Evolutionary conservation across 2,113 vertebrate genomes (phyloP).

Genomic region (Xiphorhynchus elegans): DNA sequence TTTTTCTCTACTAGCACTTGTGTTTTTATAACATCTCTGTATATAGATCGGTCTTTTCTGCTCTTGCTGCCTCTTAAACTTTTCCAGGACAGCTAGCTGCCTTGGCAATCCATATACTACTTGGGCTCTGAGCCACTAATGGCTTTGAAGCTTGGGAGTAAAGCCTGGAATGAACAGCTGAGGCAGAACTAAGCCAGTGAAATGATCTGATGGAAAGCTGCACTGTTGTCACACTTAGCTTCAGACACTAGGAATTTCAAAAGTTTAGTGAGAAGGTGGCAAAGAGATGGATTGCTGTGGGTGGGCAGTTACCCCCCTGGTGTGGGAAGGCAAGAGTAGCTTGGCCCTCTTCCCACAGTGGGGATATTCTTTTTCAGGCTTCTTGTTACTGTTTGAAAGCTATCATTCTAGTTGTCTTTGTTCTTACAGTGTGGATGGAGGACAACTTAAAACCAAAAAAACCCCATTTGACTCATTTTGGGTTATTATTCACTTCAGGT

Average conservation of each 20-base stretch:
- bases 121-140: conserved; percentile 34
- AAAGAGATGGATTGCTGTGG: not conserved
- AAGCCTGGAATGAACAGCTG: conserved; percentile 51
- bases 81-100: conserved; percentile 13
- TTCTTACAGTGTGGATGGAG: not conserved
- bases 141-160: conserved; percentile 42
- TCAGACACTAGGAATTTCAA: conserved; percentile 1
- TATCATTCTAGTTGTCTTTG: not conserved
- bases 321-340: not conserved
- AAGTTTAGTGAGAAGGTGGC: not conserved
- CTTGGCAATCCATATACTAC: conserved; percentile 23
- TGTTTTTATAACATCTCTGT: not conserved
- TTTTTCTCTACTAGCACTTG: not conserved
- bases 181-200: conserved; percentile 37
- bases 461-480: not conserved
- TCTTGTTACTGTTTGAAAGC: not conserved
- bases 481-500: not conserved
- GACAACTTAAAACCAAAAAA: not conserved
- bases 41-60: not conserved
- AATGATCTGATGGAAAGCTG: conserved; percentile 27
- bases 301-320: not conserved
- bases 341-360: not conserved
- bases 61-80: not conserved
- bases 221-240: not conserved
- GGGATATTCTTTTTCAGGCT: not conserved